Evolutionary conservation across 2,888 invertebrate genomes (phyloP).

Genomic region (Barypeithes pellucidus): DNA sequence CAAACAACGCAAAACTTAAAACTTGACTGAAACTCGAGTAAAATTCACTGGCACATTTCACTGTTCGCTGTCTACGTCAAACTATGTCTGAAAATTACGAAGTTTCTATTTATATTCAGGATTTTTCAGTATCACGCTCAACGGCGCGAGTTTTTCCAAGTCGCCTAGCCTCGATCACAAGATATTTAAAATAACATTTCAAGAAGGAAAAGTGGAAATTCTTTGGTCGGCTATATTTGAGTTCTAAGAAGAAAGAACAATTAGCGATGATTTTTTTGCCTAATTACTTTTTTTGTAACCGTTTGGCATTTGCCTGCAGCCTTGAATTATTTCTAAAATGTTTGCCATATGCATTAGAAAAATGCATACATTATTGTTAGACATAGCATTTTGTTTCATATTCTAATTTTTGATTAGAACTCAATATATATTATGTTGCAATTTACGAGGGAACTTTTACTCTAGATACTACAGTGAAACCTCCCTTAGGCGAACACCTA

Average conservation of each 20-base stretch:
- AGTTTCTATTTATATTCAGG: conserved; percentile 61
- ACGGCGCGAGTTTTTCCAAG: conserved; percentile 18
- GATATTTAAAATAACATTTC: conserved; percentile 23
- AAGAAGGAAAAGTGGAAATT: not conserved
- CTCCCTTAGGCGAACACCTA: no score
- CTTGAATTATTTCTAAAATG: no score
- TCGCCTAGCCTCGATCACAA: conserved; percentile 32
- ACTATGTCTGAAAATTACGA: conserved; percentile 58
- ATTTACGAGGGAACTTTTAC: not conserved
- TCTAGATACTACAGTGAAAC: no score
- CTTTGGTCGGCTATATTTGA: not conserved
- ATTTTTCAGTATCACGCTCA: conserved; percentile 55
- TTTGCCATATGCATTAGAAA: no score
- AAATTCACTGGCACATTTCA: conserved; percentile 49
- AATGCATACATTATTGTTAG: no score
- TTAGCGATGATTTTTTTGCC: not conserved
- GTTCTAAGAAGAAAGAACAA: conserved; percentile 4
- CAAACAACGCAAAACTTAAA: conserved; percentile 40
- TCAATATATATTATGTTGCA: no score
- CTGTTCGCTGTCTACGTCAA: conserved; percentile 53
- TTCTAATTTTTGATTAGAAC: no score
- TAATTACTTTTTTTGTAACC: not conserved
- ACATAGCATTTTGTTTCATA: no score
- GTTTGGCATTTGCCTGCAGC: no score
- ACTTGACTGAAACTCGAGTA: conserved; percentile 29